Evolutionary conservation across 2,888 invertebrate species (phyloP), one percentile per base, ranked within the genome.

Genomic region (Ichneumoninae sp.): DNA sequence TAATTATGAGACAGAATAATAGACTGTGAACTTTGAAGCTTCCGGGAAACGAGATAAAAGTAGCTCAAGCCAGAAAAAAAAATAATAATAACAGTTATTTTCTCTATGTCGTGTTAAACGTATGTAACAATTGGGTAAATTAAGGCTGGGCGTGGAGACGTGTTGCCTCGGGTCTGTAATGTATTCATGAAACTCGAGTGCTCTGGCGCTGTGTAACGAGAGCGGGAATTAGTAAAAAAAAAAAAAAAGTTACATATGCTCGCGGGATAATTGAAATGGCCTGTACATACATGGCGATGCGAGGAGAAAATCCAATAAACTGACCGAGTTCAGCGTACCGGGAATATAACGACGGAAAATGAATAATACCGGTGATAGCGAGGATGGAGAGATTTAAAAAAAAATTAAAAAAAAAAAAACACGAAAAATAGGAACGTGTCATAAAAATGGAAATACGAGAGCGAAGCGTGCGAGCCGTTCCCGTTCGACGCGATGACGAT

Each of bases 281-380:
- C 57, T 5, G 16, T 33, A 33, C 22, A 5, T 7, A 30, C 57
- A 57, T 10, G 3, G 74, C 10, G 33, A 74, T 68, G 26, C 30
- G 57, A 57, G 16, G 68, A 36, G 74, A 80, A 74, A 80, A 52
- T 36, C 57, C 22, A 80, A 80, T 47, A 47, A 79, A 22, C 52
- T 16, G 69, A n/a, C 10, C 63, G 66, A 80, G 57, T 73, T 68
- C 47, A 36, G 13, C 16, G 33, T 26, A 47, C 4, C 47, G 13
- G 19, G 13, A 22, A 3, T 52, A 50, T 60, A 54, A 70, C 26
- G 54, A 71, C 40, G 44, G 57, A 33, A 63, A 63, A 13, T n/a
- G 19, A 33, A 66, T 73, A 66, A 80, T 57, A 22, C 16, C 33
- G 22, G 40, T 30, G 33, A 60, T 60, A 3, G 40, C 47, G 7